Conservation (phyloP, 2,797 vertebrate genomes). For the Sciurus vulgaris region DNA sequence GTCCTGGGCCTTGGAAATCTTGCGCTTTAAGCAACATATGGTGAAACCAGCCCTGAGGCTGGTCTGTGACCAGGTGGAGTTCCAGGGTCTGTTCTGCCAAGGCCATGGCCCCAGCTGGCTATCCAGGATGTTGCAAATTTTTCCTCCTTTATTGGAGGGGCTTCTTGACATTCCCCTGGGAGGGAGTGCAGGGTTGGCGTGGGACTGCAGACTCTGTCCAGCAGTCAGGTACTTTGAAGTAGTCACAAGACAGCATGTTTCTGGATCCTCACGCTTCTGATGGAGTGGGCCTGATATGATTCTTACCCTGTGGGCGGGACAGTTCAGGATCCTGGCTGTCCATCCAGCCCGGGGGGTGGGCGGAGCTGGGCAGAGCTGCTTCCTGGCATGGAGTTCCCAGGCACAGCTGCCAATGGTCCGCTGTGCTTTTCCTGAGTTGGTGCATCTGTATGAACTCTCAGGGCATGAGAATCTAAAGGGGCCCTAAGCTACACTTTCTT, state of each 20-base stretch:
- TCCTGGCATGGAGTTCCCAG: too few relatives aligned
- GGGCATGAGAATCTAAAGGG: neutral
- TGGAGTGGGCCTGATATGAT: neutral
- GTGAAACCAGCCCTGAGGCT: neutral
- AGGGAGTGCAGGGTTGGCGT: neutral
- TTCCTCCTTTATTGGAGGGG: neutral
- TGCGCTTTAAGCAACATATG: neutral
- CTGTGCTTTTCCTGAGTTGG: neutral
- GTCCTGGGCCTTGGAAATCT: constrained; percentile 3
- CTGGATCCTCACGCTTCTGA: neutral
- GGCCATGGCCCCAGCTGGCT: neutral
- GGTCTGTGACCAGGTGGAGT: neutral
- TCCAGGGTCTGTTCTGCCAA: neutral
- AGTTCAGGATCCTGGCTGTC: neutral
- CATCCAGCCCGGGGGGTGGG: too few relatives aligned
- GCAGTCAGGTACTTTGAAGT: neutral
- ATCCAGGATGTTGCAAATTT: neutral
- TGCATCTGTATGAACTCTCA: neutral
- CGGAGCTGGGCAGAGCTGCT: too few relatives aligned
- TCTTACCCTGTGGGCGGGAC: constrained; percentile 65
- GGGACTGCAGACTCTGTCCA: neutral
- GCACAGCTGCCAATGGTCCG: neutral
- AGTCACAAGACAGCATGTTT: constrained; percentile 9
- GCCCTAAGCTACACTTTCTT: neutral
- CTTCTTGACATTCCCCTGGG: neutral